phyloP scores from a whole-genome alignment of 2,888 invertebrate species.

The Anarsia innoxiella region DNA sequence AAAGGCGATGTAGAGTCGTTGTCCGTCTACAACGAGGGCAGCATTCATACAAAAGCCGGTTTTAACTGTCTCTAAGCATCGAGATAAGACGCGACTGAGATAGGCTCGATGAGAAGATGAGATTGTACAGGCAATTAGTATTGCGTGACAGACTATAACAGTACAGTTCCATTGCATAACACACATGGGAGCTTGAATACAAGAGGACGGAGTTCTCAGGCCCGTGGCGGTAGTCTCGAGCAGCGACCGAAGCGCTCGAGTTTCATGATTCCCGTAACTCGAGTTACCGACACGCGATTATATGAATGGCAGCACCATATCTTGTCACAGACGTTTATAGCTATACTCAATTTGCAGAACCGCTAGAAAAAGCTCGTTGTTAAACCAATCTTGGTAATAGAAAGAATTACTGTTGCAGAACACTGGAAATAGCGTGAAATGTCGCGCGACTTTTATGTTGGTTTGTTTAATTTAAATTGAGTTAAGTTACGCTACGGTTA shows the following conservation, averaged over 20 bases:
- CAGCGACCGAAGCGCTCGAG: constrained; percentile 21
- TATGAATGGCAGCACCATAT: constrained; percentile 38
- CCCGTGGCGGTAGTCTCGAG: constrained; percentile 9
- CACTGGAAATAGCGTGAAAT: constrained; percentile 11
- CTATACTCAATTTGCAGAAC: constrained; percentile 19
- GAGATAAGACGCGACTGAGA: constrained; percentile 32
- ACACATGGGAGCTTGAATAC: constrained; percentile 56
- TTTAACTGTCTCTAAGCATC: constrained; percentile 38
- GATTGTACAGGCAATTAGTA: constrained; percentile 42
- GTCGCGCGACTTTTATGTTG: constrained; percentile 4
- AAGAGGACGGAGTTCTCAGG: constrained; percentile 51
- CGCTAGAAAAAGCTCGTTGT: constrained; percentile 21
- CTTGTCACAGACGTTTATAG: constrained; percentile 17
- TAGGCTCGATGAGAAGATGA: constrained; percentile 25
- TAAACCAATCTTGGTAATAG: constrained; percentile 12
- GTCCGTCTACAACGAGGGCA: constrained; percentile 35
- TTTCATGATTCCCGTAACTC: constrained; percentile 50
- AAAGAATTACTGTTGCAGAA: constrained; percentile 10
- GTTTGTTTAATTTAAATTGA: not conserved
- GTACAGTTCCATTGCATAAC: constrained; percentile 57
- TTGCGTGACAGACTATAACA: constrained; percentile 59
- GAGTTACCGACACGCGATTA: constrained; percentile 41
- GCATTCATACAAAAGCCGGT: constrained; percentile 45
- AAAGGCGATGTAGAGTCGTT: constrained; percentile 33
- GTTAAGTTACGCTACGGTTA: too few species aligned